phyloP scores from a whole-genome alignment of 2,797 vertebrate genomes.

The Alcedo quadribrachys region DNA sequence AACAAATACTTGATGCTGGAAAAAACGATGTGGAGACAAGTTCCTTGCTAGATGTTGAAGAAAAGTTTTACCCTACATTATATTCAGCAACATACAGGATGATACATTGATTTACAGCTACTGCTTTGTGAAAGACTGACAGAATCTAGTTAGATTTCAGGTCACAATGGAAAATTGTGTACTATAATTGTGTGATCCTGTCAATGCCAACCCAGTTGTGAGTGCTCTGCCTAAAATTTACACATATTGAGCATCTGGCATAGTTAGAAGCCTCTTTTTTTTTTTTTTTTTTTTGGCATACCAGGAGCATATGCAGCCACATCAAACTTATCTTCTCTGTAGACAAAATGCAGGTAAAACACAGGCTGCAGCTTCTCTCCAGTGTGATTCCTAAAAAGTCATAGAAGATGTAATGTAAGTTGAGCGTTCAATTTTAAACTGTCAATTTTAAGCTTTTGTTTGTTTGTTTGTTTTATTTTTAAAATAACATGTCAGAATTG shows the following conservation, averaged over 20 bases:
- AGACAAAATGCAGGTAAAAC: background rate
- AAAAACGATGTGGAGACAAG: background rate
- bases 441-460: background rate
- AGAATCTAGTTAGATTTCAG: background rate
- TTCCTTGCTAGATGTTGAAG: background rate
- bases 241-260: background rate
- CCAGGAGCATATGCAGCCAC: background rate
- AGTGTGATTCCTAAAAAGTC: background rate
- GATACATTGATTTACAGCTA: accelerated
- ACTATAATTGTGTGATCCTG: background rate
- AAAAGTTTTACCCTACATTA: background rate
- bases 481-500: background rate
- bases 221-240: accelerated
- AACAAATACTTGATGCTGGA: background rate
- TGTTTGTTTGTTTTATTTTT: background rate
- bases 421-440: background rate
- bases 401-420: background rate
- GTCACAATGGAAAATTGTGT: background rate
- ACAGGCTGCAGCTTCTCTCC: background rate
- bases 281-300: background rate
- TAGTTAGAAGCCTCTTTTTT: background rate
- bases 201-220: background rate
- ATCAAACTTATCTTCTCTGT: background rate
- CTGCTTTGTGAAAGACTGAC: background rate
- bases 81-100: background rate